phyloP scores from a whole-genome alignment of 2,888 invertebrate species.

The Clusia tigrina region DNA sequence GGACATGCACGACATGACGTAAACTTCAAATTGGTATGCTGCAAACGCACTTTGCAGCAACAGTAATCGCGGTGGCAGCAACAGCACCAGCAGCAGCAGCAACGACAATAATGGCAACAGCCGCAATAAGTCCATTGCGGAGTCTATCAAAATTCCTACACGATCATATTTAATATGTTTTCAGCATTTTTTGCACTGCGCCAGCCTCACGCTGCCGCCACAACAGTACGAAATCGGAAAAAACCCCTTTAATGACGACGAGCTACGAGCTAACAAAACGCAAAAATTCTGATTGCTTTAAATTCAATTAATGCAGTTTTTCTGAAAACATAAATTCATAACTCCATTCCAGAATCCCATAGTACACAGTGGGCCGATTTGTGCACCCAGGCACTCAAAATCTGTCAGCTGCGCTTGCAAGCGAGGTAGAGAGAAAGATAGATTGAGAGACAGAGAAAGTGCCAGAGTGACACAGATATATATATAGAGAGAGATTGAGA shows the following conservation, averaged over 20 bases:
- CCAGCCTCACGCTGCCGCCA: background rate
- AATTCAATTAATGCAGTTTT: conserved; percentile 37
- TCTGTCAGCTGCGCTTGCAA: too few relatives aligned
- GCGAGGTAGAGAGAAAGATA: too few relatives aligned
- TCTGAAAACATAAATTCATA: conserved; percentile 34
- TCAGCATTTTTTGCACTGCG: conserved; percentile 26
- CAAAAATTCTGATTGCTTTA: conserved; percentile 36
- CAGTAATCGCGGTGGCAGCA: background rate
- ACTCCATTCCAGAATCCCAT: conserved; percentile 18
- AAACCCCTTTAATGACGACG: conserved; percentile 31
- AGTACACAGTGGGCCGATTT: background rate
- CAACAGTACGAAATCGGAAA: background rate
- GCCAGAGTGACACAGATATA: too few relatives aligned
- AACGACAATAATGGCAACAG: too few relatives aligned
- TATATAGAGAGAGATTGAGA: too few relatives aligned
- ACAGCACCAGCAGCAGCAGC: conserved; percentile 34
- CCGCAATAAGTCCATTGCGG: conserved; percentile 11
- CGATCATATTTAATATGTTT: conserved; percentile 32
- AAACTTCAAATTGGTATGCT: conserved; percentile 2
- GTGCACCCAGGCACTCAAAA: too few relatives aligned
- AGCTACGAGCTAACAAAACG: conserved; percentile 33
- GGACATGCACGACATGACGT: background rate
- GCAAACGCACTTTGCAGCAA: conserved; percentile 37
- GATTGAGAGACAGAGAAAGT: too few relatives aligned
- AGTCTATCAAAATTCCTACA: conserved; percentile 39